phyloP scores from a whole-genome alignment of 2,888 invertebrate genomes.

The Odontothrips loti region DNA sequence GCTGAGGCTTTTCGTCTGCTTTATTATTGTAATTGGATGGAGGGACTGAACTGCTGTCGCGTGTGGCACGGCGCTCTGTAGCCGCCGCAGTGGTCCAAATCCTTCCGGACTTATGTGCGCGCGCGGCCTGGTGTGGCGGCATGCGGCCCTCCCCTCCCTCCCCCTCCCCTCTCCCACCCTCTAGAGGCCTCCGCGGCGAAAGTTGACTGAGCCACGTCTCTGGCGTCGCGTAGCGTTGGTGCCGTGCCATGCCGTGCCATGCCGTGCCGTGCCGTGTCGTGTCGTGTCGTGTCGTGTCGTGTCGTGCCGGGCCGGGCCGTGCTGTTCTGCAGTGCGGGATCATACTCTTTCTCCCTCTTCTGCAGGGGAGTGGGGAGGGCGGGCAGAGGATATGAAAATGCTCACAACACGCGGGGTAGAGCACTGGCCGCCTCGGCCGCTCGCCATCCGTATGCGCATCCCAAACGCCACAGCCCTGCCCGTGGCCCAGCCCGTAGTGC shows the following conservation, averaged over 20 bases:
- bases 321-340: not conserved
- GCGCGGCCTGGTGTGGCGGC: not conserved
- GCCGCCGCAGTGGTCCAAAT: constrained; percentile 9
- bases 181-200: not conserved
- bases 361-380: not conserved
- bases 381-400: not conserved
- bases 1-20: constrained; percentile 8
- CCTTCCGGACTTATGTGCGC: constrained; percentile 17
- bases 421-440: not conserved
- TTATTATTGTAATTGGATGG: constrained; percentile 12
- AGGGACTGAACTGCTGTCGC: not conserved
- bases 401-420: not conserved
- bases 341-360: not conserved
- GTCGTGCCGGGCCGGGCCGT: too few relatives aligned
- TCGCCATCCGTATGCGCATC: not conserved
- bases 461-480: not conserved
- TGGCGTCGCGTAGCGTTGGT: too few relatives aligned
- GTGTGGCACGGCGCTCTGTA: not conserved
- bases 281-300: too few relatives aligned
- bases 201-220: constrained; percentile 6
- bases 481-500: not conserved
- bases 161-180: not conserved
- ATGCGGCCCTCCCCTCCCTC: not conserved
- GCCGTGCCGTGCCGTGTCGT: too few relatives aligned
- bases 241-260: too few relatives aligned